Percentiles rank a stretch among this genome's conserved stretches.
These are phyloP conservation scores for Ivindomyrus marchei DNA, from an alignment of 2,113 vertebrate genomes.

Conservation along the genomic window DNA sequence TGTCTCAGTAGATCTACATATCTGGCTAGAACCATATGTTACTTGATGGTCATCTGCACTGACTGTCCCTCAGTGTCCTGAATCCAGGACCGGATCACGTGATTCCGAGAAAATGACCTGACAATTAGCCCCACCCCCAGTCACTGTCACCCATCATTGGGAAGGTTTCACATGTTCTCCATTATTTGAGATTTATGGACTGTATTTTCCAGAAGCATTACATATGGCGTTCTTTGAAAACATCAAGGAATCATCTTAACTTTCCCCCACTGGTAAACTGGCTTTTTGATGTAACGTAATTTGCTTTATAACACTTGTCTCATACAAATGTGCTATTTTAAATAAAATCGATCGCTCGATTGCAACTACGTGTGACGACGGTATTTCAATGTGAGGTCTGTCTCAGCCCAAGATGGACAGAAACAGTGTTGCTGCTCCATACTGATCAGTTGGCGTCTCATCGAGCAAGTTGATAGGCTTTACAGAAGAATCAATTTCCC, in stretches of 20 bases:
- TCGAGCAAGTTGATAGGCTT: not conserved
- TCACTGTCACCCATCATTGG: not conserved
- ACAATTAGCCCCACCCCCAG: not conserved
- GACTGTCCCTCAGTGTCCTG: not conserved
- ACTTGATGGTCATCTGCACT: not conserved
- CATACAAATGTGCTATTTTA: not conserved
- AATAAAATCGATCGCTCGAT: not conserved
- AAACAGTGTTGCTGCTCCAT: not conserved
- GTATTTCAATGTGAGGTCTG: not conserved
- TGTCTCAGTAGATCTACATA: not conserved
- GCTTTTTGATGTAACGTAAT: not conserved
- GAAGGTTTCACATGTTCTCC: not conserved
- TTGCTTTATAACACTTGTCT: not conserved
- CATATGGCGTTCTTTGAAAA: not conserved
- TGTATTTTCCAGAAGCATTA: not conserved
- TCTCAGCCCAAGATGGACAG: not conserved
- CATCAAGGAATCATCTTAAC: not conserved
- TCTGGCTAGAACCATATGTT: not conserved
- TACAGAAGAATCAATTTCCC: constrained; percentile 3
- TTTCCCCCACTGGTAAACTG: not conserved
- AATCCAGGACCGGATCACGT: not conserved
- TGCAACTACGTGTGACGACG: not conserved
- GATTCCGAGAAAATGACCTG: not conserved
- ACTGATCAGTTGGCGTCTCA: not conserved
- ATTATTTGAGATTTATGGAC: not conserved